These are phyloP conservation scores for Bombus balteatus DNA, from an alignment of 1,140 invertebrate species.

Conservation along the genomic window DNA sequence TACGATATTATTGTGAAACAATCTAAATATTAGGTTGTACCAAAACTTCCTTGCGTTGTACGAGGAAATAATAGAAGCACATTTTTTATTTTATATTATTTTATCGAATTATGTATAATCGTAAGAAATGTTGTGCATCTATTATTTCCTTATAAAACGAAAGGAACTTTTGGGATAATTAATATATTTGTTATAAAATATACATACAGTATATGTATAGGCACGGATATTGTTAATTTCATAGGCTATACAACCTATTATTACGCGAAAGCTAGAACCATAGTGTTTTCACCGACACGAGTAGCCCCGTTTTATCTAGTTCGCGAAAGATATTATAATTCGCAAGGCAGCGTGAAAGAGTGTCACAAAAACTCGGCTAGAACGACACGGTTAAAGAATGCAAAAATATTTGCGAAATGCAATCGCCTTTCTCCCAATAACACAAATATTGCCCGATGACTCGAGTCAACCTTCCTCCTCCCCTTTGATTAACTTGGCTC, in stretches of 20 bases:
- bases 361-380: not conserved
- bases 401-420: slow-evolving; percentile 41
- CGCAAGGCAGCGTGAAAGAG: not conserved
- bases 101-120: too few species aligned
- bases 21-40: not conserved
- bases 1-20: not conserved
- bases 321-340: not conserved
- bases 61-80: too few species aligned
- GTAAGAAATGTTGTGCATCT: too few species aligned
- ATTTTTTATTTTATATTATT: too few species aligned
- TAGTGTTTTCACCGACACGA: not conserved
- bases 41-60: too few species aligned
- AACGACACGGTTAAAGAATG: slow-evolving; percentile 33
- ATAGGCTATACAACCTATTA: not conserved
- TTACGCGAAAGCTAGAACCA: not conserved
- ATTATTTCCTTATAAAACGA: too few species aligned
- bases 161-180: fast-evolving
- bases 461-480: not conserved
- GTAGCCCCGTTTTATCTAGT: not conserved
- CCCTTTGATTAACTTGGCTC: not conserved
- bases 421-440: slow-evolving; percentile 30
- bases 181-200: too few species aligned
- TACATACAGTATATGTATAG: too few species aligned
- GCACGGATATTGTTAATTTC: too few species aligned
- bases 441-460: slow-evolving; percentile 19